phyloP scores from a whole-genome alignment of 2,888 invertebrate genomes.

The Chirona hameri region DNA sequence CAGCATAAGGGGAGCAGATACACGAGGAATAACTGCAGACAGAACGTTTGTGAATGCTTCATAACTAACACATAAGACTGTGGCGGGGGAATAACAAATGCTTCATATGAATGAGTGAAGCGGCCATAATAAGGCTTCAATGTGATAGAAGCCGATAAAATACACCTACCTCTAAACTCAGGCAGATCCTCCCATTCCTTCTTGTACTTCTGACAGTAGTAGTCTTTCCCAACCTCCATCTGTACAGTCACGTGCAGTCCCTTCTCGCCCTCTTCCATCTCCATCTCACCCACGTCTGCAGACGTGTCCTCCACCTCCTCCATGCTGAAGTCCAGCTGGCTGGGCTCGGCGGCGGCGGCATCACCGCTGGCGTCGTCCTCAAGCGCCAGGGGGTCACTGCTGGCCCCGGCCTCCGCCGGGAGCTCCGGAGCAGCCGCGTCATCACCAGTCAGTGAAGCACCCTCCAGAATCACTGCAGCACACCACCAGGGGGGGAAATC shows the following conservation, averaged over 20 bases:
- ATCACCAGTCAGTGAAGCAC: too few relatives aligned
- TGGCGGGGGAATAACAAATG: background rate
- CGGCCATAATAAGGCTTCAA: background rate
- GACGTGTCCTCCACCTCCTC: background rate
- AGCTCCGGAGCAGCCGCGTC: too few relatives aligned
- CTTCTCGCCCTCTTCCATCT: background rate
- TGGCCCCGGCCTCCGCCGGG: too few relatives aligned
- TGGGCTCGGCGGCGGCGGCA: too few relatives aligned
- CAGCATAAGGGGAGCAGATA: too few relatives aligned
- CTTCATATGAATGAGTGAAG: background rate
- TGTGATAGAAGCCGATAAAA: too few relatives aligned
- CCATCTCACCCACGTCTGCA: background rate
- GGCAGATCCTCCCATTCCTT: background rate
- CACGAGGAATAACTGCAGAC: too few relatives aligned
- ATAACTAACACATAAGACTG: background rate
- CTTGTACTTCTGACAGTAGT: constrained; percentile 26
- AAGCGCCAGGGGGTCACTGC: too few relatives aligned
- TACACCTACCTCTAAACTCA: background rate
- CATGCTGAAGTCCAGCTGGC: background rate
- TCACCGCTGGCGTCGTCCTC: too few relatives aligned
- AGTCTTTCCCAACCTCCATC: background rate
- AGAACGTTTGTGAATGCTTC: too few relatives aligned
- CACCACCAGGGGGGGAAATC: too few relatives aligned
- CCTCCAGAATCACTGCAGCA: too few relatives aligned
- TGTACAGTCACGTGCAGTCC: background rate